Evolutionary conservation across 2,113 vertebrate genomes (phyloP), one percentile per base, ranked within the genome.

Genomic region (Galeopterus variegatus): DNA sequence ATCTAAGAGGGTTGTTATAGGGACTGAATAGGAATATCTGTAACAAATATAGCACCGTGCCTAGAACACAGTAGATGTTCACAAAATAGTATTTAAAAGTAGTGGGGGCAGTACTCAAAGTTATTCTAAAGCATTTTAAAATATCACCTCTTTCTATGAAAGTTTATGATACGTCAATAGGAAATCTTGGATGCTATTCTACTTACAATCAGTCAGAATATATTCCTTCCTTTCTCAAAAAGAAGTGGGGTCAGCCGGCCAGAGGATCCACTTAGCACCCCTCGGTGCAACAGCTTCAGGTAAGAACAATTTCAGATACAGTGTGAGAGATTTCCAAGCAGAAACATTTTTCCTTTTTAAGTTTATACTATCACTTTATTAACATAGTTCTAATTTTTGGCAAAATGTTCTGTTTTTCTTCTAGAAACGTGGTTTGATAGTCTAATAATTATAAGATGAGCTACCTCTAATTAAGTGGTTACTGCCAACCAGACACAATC

Each of bases 211-310:
- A 99, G 17, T 97, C 99, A 41, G 98, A 98, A 96, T 99, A 99
- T 72, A 98, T 98, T 62, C 98, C 99, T 70, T 99, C 99, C 33
- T 99, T 99, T 98, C 99, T 99, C 96, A 99, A 99, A 98, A 99
- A 98, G 99, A 99, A 97, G 99, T 99, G 96, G 99, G 99, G 81
- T 99, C 99, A 45, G 98, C 99, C 86, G 99, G 99, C 88, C 99
- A 99, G 95, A 99, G 99, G 97, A 99, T 99, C 98, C 99, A 99
- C 75, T 98, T 99, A 0, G 99, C 99, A 33, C 99, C 99, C 64
- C 96, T 99, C 50, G 98, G 98, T 76, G 97, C 98, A 15, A 97
- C 99, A 54, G 95, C 99, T 81, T 94, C 99, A 73, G 99, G 99
- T 99, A 98, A 98, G 99, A 97, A 84, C 3, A 17, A 28, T n/a